These are phyloP conservation scores for Pheosia gnoma DNA, from an alignment of 2,888 invertebrate species.

Conservation along the genomic window DNA sequence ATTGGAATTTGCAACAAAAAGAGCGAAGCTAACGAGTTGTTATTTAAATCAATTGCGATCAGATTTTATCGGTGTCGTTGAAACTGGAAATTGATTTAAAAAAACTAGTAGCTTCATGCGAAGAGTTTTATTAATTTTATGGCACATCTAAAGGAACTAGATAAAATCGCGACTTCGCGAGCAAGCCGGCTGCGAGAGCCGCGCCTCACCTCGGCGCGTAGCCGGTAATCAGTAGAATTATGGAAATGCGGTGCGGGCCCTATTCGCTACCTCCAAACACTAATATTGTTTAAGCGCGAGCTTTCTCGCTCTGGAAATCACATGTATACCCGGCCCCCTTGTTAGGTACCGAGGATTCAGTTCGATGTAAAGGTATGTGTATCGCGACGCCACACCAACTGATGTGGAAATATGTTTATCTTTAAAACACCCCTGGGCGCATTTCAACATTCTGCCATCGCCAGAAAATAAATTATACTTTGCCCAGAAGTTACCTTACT, in stretches of 20 bases:
- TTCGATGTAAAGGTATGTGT: slow-evolving; percentile 51
- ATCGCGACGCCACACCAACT: slow-evolving; percentile 32
- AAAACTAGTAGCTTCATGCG: slow-evolving; percentile 12
- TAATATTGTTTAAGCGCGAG: slow-evolving; percentile 56
- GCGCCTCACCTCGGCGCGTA: slow-evolving; percentile 31
- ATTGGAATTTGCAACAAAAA: not conserved
- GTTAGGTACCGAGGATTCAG: slow-evolving; percentile 46
- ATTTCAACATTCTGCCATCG: too few species aligned
- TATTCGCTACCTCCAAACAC: slow-evolving; percentile 35
- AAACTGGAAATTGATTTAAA: slow-evolving; percentile 12
- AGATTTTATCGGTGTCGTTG: slow-evolving; percentile 15
- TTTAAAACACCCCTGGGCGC: too few species aligned
- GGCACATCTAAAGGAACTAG: slow-evolving; percentile 50
- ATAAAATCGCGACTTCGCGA: slow-evolving; percentile 50
- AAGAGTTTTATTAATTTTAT: slow-evolving; percentile 57
- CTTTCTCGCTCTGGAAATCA: slow-evolving; percentile 56
- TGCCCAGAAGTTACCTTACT: too few species aligned
- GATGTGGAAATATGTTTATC: too few species aligned
- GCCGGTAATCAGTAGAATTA: slow-evolving; percentile 72
- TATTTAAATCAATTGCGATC: slow-evolving; percentile 6
- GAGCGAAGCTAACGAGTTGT: slow-evolving; percentile 6
- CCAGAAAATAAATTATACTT: too few species aligned
- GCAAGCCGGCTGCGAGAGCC: slow-evolving; percentile 22
- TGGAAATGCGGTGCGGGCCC: slow-evolving; percentile 61
- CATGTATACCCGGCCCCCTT: slow-evolving; percentile 44